These are phyloP conservation scores for Watsonalla cultraria DNA, from an alignment of 2,888 invertebrate genomes.

Conservation along the genomic window DNA sequence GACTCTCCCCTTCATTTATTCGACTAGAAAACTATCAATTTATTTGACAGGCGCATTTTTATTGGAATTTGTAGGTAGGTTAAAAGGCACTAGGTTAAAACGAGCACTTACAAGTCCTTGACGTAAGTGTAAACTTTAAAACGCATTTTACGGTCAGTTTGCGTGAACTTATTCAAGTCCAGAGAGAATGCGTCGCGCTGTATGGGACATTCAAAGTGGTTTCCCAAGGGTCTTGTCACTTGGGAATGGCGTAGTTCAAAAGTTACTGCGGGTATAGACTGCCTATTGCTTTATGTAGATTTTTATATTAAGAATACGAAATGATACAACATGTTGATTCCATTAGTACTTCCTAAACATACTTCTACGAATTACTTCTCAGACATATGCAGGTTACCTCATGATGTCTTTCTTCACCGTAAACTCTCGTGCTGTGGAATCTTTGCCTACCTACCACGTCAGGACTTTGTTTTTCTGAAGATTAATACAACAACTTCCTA, in stretches of 20 bases:
- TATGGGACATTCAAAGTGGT: conserved; percentile 22
- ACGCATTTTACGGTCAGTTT: conserved; percentile 12
- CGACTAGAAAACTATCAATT: neutral
- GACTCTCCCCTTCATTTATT: conserved; percentile 8
- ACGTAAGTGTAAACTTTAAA: neutral
- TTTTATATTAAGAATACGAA: no score
- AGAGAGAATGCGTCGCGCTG: conserved; percentile 22
- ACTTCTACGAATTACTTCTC: no score
- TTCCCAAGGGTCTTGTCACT: conserved; percentile 17
- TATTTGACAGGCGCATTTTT: conserved; percentile 5
- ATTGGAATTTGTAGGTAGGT: neutral
- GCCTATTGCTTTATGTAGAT: neutral
- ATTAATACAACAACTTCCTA: no score
- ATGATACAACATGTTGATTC: no score
- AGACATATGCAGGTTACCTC: no score
- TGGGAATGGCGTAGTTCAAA: conserved; percentile 4
- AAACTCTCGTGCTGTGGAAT: no score
- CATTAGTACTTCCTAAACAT: neutral
- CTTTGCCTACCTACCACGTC: no score
- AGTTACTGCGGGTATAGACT: neutral
- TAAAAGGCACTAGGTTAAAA: no score
- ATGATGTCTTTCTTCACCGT: no score
- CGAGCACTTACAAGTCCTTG: no score
- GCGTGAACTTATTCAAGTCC: conserved; percentile 20
- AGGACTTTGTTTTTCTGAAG: no score